Evolutionary conservation across 2,888 invertebrate genomes (phyloP), one percentile per base, ranked within the genome.

Genomic region (Shargacucullia verbasci): DNA sequence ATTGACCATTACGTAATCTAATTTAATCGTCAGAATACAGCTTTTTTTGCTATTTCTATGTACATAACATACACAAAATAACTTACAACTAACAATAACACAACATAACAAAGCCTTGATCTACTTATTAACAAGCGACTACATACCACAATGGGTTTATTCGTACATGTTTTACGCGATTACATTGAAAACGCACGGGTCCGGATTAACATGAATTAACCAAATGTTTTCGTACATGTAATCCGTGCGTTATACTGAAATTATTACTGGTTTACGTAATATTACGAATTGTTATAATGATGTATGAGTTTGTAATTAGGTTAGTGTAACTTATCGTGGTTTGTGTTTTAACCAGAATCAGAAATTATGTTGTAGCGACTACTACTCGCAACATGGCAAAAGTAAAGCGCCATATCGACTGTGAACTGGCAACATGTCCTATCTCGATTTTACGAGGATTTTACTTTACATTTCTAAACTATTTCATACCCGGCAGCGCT

Each of bases 121-220:
- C 47, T 12, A 59, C 45, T 45, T 71, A 74, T 58, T 56, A 52
- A 70, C 56, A 43, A 43, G 12, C 46, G 29, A 44, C 49, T 53
- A 63, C 45, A 64, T 59, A 59, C 56, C 45, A 74, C 65, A 74
- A 71, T 74, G 45, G 62, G 69, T 27, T 62, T 66, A 54, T 44
- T 57, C 66, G 50, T 43, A 59, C 29, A 27, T 57, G 46, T 58
- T 59, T 57, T 60, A 69, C 59, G 37, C 61, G 69, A 74, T 73
- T 68, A 72, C 59, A 65, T 66, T 62, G 46, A 58, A 64, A 60
- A 59, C 48, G 52, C 54, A 52, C 43, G 52, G 53, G 61, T 65
- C 59, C 50, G 70, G 79, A 77, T 80, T 80, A 72, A 64, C 59
- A 53, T 50, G 63, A 70, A 53, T 65, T 58, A 58, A 57, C 52